A percentile compares a stretch with the other conserved stretches of the same genome.
Conservation (phyloP, 1,140 invertebrate genomes). For the Cydia amplana region DNA sequence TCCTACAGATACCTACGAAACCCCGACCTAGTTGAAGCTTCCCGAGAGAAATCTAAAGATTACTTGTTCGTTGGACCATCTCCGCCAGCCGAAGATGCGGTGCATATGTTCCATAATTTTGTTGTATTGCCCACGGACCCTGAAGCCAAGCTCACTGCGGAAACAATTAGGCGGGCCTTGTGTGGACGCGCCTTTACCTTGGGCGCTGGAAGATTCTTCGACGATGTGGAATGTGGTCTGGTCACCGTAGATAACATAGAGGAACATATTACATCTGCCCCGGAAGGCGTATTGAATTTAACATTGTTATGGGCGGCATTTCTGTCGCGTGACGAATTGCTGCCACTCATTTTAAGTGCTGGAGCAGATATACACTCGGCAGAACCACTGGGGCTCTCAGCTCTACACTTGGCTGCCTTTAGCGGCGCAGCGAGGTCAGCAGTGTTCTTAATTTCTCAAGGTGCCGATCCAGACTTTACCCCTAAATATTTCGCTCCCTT, state of each 20-base stretch:
- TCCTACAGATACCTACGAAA: slow-evolving; percentile 62
- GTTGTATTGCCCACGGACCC: slow-evolving; percentile 81
- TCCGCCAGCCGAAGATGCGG: slow-evolving; percentile 82
- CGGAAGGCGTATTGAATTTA: slow-evolving; percentile 71
- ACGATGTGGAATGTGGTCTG: slow-evolving; percentile 82
- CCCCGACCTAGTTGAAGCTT: slow-evolving; percentile 67
- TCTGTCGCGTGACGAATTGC: slow-evolving; percentile 75
- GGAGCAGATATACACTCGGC: slow-evolving; percentile 79
- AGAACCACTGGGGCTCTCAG: slow-evolving; percentile 78
- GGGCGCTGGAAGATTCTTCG: slow-evolving; percentile 81
- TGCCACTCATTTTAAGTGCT: slow-evolving; percentile 70
- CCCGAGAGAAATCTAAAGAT: slow-evolving; percentile 65
- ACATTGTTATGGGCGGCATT: slow-evolving; percentile 75
- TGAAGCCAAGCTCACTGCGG: slow-evolving; percentile 82
- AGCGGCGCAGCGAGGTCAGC: slow-evolving; percentile 79
- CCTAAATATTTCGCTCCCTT: slow-evolving; percentile 80
- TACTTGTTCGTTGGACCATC: slow-evolving; percentile 83
- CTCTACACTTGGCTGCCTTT: slow-evolving; percentile 82
- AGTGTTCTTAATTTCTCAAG: slow-evolving; percentile 78
- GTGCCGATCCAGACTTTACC: slow-evolving; percentile 77
- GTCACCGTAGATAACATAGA: slow-evolving; percentile 76
- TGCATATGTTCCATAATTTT: slow-evolving; percentile 82
- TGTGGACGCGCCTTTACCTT: slow-evolving; percentile 81
- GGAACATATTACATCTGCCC: slow-evolving; percentile 68
- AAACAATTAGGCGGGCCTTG: slow-evolving; percentile 80